A percentile compares a stretch with the other conserved stretches of the same genome.
These are phyloP conservation scores for Brassicogethes aeneus DNA, from an alignment of 2,888 invertebrate species.

Conservation along the genomic window DNA sequence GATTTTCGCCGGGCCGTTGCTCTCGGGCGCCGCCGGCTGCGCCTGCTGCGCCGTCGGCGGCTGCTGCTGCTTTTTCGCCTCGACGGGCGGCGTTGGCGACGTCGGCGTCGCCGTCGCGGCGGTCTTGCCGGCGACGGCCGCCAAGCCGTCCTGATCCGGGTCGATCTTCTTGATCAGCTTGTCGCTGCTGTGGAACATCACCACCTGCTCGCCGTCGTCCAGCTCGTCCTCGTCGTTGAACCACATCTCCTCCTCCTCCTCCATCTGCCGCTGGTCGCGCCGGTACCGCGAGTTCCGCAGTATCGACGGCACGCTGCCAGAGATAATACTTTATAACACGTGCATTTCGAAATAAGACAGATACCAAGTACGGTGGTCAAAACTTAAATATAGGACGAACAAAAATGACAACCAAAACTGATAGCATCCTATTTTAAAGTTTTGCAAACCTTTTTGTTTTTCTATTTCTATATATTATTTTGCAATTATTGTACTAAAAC, in stretches of 20 bases:
- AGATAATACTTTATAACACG: too few relatives aligned
- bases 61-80: constrained; percentile 28
- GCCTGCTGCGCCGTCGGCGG: constrained; percentile 17
- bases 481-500: too few relatives aligned
- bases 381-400: too few relatives aligned
- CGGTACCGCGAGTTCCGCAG: constrained; percentile 74
- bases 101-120: neutral
- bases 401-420: too few relatives aligned
- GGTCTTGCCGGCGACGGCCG: too few relatives aligned
- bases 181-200: constrained; percentile 41
- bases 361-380: too few relatives aligned
- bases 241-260: constrained; percentile 99
- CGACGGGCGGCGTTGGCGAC: constrained; percentile 7
- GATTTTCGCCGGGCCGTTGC: constrained; percentile 18
- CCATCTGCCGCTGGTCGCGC: constrained; percentile 86
- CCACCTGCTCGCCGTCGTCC: constrained; percentile 62
- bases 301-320: constrained; percentile 71
- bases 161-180: constrained; percentile 49
- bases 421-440: too few relatives aligned
- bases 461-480: too few relatives aligned
- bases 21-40: too few relatives aligned
- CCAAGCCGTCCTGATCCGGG: constrained; percentile 49
- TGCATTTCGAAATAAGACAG: too few relatives aligned
- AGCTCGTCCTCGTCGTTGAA: constrained; percentile 95
- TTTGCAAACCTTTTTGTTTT: too few relatives aligned